Evolutionary conservation across 1,140 invertebrate genomes (phyloP).

Genomic region (Lutraria rhynchaena): DNA sequence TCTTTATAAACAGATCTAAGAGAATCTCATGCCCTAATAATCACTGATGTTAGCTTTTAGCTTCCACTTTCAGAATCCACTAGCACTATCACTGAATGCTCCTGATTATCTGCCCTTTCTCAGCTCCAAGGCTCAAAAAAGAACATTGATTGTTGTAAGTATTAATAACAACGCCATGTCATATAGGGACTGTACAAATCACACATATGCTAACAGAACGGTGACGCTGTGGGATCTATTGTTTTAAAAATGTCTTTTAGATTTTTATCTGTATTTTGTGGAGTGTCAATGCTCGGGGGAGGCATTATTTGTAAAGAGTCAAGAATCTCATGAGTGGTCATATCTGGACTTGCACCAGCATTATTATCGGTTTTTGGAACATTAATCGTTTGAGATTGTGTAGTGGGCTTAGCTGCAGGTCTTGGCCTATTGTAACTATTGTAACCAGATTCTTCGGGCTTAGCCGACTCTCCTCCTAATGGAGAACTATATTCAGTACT

Average conservation of each 20-base stretch:
- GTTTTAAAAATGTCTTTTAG: constrained; percentile 80
- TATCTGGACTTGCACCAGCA: constrained; percentile 18
- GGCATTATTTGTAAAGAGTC: constrained; percentile 65
- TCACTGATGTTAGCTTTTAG: no score
- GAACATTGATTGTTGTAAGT: no score
- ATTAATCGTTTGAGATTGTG: constrained; percentile 49
- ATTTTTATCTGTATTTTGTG: constrained; percentile 67
- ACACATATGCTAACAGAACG: constrained; percentile 77
- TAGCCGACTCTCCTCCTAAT: constrained; percentile 67
- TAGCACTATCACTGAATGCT: no score
- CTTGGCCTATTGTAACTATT: constrained; percentile 76
- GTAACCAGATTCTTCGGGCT: constrained; percentile 63
- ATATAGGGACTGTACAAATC: no score
- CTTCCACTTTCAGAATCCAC: no score
- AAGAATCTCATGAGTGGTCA: constrained; percentile 42
- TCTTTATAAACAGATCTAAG: no score
- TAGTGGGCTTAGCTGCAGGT: constrained; percentile 40
- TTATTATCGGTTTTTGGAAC: constrained; percentile 19
- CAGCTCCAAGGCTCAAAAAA: no score
- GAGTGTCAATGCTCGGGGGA: constrained; percentile 44
- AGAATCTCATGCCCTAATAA: no score
- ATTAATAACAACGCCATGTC: no score
- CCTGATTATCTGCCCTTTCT: no score
- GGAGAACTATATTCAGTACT: constrained; percentile 79
- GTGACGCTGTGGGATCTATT: constrained; percentile 81